phyloP scores from a whole-genome alignment of 2,113 vertebrate species.

The Osmerus eperlanus region DNA sequence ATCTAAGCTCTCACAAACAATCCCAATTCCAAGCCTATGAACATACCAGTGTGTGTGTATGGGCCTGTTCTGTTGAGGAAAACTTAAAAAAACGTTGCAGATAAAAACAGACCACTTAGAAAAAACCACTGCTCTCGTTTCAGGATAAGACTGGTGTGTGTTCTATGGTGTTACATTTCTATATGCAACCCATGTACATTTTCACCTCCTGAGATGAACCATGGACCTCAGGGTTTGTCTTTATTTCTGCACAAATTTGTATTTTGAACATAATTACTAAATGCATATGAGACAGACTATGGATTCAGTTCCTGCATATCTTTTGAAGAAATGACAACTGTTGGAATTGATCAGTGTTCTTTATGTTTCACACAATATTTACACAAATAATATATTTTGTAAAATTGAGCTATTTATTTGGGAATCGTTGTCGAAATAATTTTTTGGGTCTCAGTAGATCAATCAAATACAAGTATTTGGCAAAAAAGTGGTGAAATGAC shows the following conservation, averaged over 20 bases:
- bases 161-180: slow-evolving; percentile 15
- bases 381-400: not conserved
- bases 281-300: too few relatives aligned
- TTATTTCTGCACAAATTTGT: too few relatives aligned
- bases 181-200: slow-evolving; percentile 11
- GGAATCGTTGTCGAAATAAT: too few relatives aligned
- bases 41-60: not conserved
- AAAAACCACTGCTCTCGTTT: not conserved
- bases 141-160: not conserved
- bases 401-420: not conserved
- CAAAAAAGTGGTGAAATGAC: not conserved
- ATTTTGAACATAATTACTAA: too few relatives aligned
- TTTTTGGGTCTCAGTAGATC: too few relatives aligned
- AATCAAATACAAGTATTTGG: too few relatives aligned
- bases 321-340: too few relatives aligned
- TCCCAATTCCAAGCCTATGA: not conserved
- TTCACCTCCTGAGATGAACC: too few relatives aligned
- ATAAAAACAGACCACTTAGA: not conserved
- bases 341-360: too few relatives aligned
- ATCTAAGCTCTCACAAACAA: slow-evolving; percentile 6
- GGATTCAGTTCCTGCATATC: too few relatives aligned
- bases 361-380: not conserved
- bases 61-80: slow-evolving; percentile 9
- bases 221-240: too few relatives aligned
- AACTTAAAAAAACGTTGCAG: slow-evolving; percentile 31